Percentiles rank a stretch among this genome's conserved stretches.
Evolutionary conservation across 2,888 invertebrate species (phyloP).

Genomic region (Cylloceria caligata): DNA sequence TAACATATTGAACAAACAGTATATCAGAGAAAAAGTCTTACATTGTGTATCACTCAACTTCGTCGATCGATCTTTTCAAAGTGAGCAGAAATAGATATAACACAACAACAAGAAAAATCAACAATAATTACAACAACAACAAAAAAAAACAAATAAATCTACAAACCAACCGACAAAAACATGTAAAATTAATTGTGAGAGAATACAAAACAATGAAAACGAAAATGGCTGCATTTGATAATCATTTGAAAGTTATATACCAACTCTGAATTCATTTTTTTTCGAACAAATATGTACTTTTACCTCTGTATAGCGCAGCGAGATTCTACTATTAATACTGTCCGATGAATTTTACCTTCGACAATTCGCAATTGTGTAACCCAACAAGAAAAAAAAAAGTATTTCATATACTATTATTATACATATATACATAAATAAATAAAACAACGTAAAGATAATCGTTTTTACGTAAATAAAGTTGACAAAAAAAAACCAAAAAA

Average conservation of each 20-base stretch:
- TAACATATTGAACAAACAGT: conserved; percentile 6
- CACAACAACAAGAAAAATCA: conserved; percentile 21
- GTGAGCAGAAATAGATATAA: conserved; percentile 36
- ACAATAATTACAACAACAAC: not conserved
- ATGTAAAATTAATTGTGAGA: conserved; percentile 41
- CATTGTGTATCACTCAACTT: conserved; percentile 38
- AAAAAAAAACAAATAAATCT: not conserved
- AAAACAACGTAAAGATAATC: conserved; percentile 58
- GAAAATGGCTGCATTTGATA: conserved; percentile 73
- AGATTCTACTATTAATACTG: conserved; percentile 53
- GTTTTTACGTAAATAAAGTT: conserved; percentile 39
- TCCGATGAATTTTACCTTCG: conserved; percentile 60
- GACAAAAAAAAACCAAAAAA: conserved; percentile 40
- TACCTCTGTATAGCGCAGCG: conserved; percentile 25
- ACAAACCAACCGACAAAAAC: conserved; percentile 35
- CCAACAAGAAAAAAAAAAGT: conserved; percentile 49
- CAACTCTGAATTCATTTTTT: conserved; percentile 58
- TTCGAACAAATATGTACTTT: conserved; percentile 50
- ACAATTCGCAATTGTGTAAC: conserved; percentile 58
- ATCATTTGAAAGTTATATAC: conserved; percentile 74
- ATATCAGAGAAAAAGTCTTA: conserved; percentile 13
- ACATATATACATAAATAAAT: conserved; percentile 65
- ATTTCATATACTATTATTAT: conserved; percentile 62
- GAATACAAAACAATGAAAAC: conserved; percentile 53
- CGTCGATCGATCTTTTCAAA: conserved; percentile 56